These are phyloP conservation scores for Globodera ellingtonae DNA, from an alignment of 1,140 invertebrate species.

Conservation along the genomic window DNA sequence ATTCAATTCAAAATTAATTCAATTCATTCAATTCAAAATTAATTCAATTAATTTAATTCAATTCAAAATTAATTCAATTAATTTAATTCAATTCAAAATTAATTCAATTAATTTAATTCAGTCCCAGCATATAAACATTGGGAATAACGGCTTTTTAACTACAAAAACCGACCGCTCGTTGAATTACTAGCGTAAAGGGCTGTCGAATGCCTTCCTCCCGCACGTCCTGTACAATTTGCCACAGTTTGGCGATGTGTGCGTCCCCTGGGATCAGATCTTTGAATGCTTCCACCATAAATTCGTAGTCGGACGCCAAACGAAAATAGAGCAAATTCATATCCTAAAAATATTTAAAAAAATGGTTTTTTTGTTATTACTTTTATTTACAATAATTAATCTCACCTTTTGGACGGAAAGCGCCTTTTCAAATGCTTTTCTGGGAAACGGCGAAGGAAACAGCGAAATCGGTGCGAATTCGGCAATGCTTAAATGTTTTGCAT, in stretches of 20 bases:
- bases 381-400: not conserved
- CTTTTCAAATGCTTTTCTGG: conserved; percentile 54
- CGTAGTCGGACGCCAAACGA: conserved; percentile 57
- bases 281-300: conserved; percentile 59
- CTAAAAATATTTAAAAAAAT: conserved; percentile 36
- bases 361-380: not conserved
- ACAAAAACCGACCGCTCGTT: conserved; percentile 57
- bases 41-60: too few species aligned
- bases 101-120: too few species aligned
- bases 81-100: too few species aligned
- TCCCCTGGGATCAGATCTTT: conserved; percentile 57
- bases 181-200: conserved; percentile 52
- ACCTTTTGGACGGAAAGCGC: conserved; percentile 59
- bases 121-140: too few species aligned
- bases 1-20: too few species aligned
- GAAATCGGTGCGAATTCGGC: conserved; percentile 55
- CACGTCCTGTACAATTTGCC: conserved; percentile 55
- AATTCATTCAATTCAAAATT: too few species aligned
- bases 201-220: conserved; percentile 49
- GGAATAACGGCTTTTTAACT: too few species aligned
- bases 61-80: too few species aligned
- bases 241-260: conserved; percentile 56
- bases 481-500: not conserved
- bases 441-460: conserved; percentile 62
- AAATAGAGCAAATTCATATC: conserved; percentile 61